Evolutionary conservation across 1,140 invertebrate species (phyloP).

Genomic region (Brachionus sp.): DNA sequence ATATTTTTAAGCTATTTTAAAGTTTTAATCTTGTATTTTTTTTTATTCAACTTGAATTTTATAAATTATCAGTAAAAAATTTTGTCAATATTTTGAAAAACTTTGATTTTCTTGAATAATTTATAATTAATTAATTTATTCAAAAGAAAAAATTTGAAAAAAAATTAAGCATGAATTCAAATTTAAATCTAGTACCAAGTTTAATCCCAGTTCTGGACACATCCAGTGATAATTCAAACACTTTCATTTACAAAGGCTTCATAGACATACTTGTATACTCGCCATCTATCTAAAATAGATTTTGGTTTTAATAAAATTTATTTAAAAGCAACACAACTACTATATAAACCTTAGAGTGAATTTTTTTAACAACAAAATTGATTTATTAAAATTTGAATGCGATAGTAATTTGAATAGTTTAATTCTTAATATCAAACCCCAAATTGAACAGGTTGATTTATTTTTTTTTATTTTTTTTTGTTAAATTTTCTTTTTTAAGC

Average conservation of each 20-base stretch:
- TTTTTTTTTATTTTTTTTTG: neutral
- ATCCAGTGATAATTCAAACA: neutral
- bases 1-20: neutral
- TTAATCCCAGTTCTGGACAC: neutral
- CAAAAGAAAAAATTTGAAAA: neutral
- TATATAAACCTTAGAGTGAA: neutral
- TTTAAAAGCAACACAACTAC: neutral
- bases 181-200: neutral
- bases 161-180: slow-evolving; percentile 1
- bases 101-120: neutral
- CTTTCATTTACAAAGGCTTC: slow-evolving; percentile 15
- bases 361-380: neutral
- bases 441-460: neutral
- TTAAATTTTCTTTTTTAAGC: neutral
- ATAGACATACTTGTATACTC: neutral
- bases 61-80: neutral
- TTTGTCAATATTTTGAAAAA: neutral
- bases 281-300: neutral
- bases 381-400: slow-evolving; percentile 17
- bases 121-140: neutral
- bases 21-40: neutral
- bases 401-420: slow-evolving; percentile 16
- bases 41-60: neutral
- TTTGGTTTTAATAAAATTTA: neutral
- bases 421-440: neutral